Base-by-base conservation (phyloP, 1,140 invertebrate genomes). In the Belonocnema kinseyi region DNA sequence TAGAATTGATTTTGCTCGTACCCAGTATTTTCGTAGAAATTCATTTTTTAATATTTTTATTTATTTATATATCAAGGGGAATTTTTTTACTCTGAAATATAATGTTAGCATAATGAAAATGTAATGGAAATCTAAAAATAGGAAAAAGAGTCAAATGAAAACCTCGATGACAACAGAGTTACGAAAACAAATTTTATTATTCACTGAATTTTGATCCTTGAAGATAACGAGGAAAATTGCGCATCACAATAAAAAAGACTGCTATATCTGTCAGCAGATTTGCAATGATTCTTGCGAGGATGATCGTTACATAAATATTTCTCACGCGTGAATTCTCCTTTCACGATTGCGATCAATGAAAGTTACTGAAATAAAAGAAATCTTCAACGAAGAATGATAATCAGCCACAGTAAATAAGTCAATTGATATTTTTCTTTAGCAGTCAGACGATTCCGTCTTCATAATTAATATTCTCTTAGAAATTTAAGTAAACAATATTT, bases 221-320 rank as follows among this genome's bases (percentile, higher is more conserved):
- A 54, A 10, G 14, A n/a, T 54, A 17, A 54, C 16, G n/a, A 17
- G n/a, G n/a, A 54, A 17, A 54, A 54, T 17, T 54, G 53, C 19
- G 17, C 13, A 54, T 54, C 53, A 54, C 14, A 54, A 54, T 54
- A 54, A 54, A 17, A 17, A 54, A 54, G 53, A 54, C 53, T 16
- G 53, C 53, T 3, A 17, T 54, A 54, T 54, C 53, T 54, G 53
- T 54, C 53, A n/a, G 40, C 10, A 11, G 40, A 8, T 10, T 46
- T 10, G 53, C 53, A 17, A 54, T 16, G 17, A 54, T 54, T 54
- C 53, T 54, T 11, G 53, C 17, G 17, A 54, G 53, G 53, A 54
- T 16, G 53, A 54, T 54, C 16, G 53, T 54, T 54, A 54, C 53
- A 54, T 54, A 54, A 54, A 54, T 54, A 19, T 17, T 54, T 54